Evolutionary conservation across 2,113 vertebrate genomes (phyloP), one percentile per base, ranked within the genome.

Genomic region (Choloepus hoffmanni): DNA sequence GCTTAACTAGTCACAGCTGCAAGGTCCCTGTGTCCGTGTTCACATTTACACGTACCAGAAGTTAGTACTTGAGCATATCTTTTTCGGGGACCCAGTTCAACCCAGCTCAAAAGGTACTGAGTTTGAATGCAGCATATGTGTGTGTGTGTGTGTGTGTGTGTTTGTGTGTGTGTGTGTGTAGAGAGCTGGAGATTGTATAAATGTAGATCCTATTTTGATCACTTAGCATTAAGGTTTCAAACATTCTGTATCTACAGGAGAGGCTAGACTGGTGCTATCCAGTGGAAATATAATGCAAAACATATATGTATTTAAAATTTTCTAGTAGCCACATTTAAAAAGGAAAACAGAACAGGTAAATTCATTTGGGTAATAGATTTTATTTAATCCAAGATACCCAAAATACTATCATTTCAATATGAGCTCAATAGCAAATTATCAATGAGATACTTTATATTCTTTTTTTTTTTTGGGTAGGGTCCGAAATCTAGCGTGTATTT

Each of bases 291-390:
- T 10, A 62, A 40, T 40, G 4, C 40, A 58, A 89, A 95, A 86
- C 1, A 30, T 16, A 1, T 3, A 53, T 12, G 13, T 7, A 12
- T 78, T 89, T 91, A 83, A 45, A 86, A 95, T 63, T 73, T 88
- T 73, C 53, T 55, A 55, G 55, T n/a, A 90, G 23, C 18, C 40
- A 85, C 10, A 65, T 43, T 76, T 5, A 21, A 72, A 83, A 70
- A 40, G 7, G 26, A 73, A 84, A 81, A 48, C 1, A 68, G 81
- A 40, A 7, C 33, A 30, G 43, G 45, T 45, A 95, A 90, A 84
- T 87, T 78, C 91, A 91, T 78, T 43, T 88, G 18, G 9, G 62
- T 26, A 60, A 58, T 79, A 23, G 55, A 18, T 78, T 85, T 94
- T 90, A 94, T 85, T 60, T 40, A 92, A 63, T 18, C 11, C 36